Evolutionary conservation across 53 echinoderm and acorn worm species (phyloP).

Genomic region (Arbacia lixula): DNA sequence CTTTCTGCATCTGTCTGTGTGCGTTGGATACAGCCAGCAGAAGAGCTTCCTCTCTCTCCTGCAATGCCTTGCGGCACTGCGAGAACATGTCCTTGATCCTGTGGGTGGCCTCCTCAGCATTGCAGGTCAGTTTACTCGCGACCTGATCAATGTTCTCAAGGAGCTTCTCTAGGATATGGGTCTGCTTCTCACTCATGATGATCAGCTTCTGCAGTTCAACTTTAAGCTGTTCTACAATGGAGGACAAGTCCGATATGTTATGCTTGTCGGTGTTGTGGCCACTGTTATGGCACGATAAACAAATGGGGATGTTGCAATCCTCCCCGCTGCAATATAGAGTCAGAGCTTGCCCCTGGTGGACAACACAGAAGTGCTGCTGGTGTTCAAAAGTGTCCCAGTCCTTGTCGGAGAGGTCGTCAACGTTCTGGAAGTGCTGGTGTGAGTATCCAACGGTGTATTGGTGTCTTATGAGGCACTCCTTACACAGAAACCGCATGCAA

Average conservation of each 20-base stretch:
- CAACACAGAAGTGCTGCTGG: constrained; percentile 64
- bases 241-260: constrained; percentile 61
- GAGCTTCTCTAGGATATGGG: constrained; percentile 64
- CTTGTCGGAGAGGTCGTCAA: constrained; percentile 60
- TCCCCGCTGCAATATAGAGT: constrained; percentile 66
- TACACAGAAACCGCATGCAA: constrained; percentile 71
- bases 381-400: constrained; percentile 58
- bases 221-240: constrained; percentile 57
- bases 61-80: constrained; percentile 58
- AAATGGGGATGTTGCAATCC: constrained; percentile 70
- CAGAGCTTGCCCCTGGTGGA: constrained; percentile 75
- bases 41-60: constrained; percentile 65
- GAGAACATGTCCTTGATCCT: constrained; percentile 66
- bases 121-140: constrained; percentile 56
- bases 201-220: constrained; percentile 59
- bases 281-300: constrained; percentile 65
- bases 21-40: constrained; percentile 54
- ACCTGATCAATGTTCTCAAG: constrained; percentile 69
- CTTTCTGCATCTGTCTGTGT: constrained; percentile 56
- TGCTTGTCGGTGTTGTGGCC: constrained; percentile 65
- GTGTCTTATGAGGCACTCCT: constrained; percentile 74
- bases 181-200: constrained; percentile 72
- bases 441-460: constrained; percentile 71
- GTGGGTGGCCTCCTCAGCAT: constrained; percentile 56
- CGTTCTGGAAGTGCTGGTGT: constrained; percentile 69